Percentiles rank a stretch among this genome's conserved stretches.
phyloP scores from a whole-genome alignment of 2,888 invertebrate genomes.

The Sabellastarte sp. region DNA sequence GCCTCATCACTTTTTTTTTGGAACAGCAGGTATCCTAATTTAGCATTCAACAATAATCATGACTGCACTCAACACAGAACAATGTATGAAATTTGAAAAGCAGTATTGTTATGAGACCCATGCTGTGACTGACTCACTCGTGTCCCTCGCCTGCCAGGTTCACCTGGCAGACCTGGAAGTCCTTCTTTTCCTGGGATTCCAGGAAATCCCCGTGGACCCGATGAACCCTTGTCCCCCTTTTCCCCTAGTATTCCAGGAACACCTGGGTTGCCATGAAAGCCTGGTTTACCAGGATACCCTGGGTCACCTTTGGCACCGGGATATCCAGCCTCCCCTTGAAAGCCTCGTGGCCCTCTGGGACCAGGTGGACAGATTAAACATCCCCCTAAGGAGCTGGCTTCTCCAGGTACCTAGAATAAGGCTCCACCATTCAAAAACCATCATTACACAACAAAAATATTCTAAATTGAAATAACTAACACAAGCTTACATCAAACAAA shows the following conservation, averaged over 20 bases:
- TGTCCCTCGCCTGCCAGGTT: constrained; percentile 7
- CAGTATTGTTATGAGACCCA: too few relatives aligned
- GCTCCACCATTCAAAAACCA: too few relatives aligned
- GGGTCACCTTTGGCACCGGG: constrained; percentile 20
- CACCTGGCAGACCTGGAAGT: constrained; percentile 35
- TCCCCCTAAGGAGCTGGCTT: not conserved
- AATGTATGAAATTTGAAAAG: too few relatives aligned
- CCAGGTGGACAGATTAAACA: constrained; percentile 4
- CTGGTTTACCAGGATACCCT: constrained; percentile 18
- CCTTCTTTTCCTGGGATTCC: constrained; percentile 2
- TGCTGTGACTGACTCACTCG: not conserved
- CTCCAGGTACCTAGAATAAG: too few relatives aligned
- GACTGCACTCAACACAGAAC: too few relatives aligned
- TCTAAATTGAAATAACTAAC: too few relatives aligned
- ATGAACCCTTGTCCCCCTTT: constrained; percentile 2
- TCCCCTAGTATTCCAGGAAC: not conserved
- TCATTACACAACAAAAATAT: too few relatives aligned
- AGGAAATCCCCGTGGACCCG: constrained; percentile 6
- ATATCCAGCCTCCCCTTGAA: constrained; percentile 17
- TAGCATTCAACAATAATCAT: too few relatives aligned
- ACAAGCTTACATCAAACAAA: too few relatives aligned
- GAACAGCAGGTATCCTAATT: too few relatives aligned
- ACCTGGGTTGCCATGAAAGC: constrained; percentile 9
- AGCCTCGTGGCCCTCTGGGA: constrained; percentile 9
- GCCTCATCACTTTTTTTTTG: too few relatives aligned